Evolutionary conservation across 1,140 invertebrate genomes (phyloP).

Genomic region (Rhynchophorus ferrugineus): DNA sequence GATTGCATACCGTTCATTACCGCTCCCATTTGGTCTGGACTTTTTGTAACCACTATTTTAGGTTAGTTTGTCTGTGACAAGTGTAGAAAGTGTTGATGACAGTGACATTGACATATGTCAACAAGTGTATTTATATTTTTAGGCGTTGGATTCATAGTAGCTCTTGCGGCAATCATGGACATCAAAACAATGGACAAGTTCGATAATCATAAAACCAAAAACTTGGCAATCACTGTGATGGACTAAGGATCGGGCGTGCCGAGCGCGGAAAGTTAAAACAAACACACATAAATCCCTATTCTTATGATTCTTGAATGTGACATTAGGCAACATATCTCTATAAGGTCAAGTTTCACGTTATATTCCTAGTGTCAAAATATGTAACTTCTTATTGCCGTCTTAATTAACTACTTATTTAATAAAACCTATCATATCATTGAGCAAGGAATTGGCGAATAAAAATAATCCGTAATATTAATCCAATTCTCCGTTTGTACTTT

Average conservation of each 20-base stretch:
- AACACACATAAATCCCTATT: slow-evolving; percentile 2
- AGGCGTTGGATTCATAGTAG: slow-evolving; percentile 59
- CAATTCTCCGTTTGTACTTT: too few relatives aligned
- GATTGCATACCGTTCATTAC: slow-evolving; percentile 76
- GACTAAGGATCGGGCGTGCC: slow-evolving; percentile 36
- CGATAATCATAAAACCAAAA: slow-evolving; percentile 84
- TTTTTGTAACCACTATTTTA: slow-evolving; percentile 62
- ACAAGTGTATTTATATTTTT: neutral
- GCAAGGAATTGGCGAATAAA: too few relatives aligned
- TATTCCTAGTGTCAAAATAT: neutral
- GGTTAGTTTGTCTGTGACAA: slow-evolving; percentile 6
- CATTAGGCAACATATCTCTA: neutral
- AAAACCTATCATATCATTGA: too few relatives aligned
- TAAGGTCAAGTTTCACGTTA: neutral
- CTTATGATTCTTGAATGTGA: neutral
- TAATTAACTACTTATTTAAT: too few relatives aligned
- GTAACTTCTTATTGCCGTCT: too few relatives aligned
- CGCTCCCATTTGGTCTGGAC: slow-evolving; percentile 67
- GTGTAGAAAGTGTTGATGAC: neutral
- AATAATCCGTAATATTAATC: too few relatives aligned
- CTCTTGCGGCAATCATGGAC: slow-evolving; percentile 64
- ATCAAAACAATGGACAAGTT: slow-evolving; percentile 84
- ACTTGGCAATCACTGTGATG: slow-evolving; percentile 54
- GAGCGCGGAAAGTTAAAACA: neutral
- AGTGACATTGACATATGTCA: neutral